A percentile compares a stretch with the other conserved stretches of the same genome.
Conservation (phyloP, 2,888 invertebrate genomes). For the Dynastes hyllus region DNA sequence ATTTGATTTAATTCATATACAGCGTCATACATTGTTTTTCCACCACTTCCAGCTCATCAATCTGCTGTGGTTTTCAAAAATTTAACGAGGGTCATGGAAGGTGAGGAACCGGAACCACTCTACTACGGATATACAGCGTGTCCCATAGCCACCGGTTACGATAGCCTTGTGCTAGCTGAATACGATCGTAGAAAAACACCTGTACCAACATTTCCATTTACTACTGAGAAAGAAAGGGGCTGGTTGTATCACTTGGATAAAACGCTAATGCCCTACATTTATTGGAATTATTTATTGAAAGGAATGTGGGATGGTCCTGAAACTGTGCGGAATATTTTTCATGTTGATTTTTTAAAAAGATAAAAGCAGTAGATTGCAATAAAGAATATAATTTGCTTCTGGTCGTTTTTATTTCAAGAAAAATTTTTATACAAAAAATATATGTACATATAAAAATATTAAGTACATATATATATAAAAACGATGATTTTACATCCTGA, state of each 20-base stretch:
- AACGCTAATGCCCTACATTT: slow-evolving; percentile 38
- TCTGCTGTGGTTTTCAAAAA: slow-evolving; percentile 35
- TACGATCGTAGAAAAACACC: slow-evolving; percentile 31
- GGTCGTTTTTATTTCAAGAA: not conserved
- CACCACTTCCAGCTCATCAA: slow-evolving; percentile 11
- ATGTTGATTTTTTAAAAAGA: slow-evolving; percentile 8
- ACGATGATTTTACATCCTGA: slow-evolving; percentile 54
- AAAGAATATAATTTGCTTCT: not conserved
- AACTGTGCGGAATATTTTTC: slow-evolving; percentile 1
- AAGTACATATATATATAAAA: not conserved
- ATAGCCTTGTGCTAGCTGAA: slow-evolving; percentile 41
- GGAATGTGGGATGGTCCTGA: slow-evolving; percentile 34
- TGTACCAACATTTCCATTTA: slow-evolving; percentile 38
- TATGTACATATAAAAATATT: slow-evolving; percentile 6
- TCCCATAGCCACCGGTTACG: slow-evolving; percentile 45
- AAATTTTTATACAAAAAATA: not conserved
- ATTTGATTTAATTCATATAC: too few relatives aligned
- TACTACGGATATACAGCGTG: slow-evolving; percentile 48
- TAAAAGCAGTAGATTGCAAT: not conserved
- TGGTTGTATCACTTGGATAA: slow-evolving; percentile 1
- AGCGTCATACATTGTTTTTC: too few relatives aligned
- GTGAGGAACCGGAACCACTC: slow-evolving; percentile 11
- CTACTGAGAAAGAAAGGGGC: slow-evolving; percentile 38
- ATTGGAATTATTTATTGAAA: slow-evolving; percentile 45
- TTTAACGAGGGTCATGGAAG: slow-evolving; percentile 13